phyloP scores from a whole-genome alignment of 2,113 vertebrate species.

The Dermatemys mawii region DNA sequence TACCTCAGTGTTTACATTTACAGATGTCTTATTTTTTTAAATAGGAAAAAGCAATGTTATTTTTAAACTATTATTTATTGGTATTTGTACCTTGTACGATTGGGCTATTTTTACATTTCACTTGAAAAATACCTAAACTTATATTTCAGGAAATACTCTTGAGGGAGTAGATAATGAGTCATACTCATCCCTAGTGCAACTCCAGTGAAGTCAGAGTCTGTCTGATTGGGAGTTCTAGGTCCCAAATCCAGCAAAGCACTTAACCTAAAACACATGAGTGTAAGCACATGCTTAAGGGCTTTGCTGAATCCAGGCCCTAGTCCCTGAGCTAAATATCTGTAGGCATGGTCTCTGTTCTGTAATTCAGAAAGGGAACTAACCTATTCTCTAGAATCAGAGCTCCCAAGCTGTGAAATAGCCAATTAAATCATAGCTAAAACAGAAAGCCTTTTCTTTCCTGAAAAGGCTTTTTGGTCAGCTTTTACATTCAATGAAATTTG shows the following conservation, averaged over 20 bases:
- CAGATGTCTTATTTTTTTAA: background rate
- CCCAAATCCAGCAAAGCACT: background rate
- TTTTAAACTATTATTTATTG: constrained; percentile 60
- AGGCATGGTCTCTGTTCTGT: background rate
- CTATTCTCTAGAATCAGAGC: background rate
- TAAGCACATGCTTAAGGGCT: background rate
- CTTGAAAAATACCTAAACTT: background rate
- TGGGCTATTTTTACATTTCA: background rate
- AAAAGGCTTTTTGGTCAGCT: background rate
- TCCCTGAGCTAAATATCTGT: background rate
- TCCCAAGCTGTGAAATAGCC: background rate
- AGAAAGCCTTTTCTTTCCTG: background rate
- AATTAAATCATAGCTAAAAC: background rate
- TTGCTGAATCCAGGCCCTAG: background rate
- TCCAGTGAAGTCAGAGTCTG: background rate
- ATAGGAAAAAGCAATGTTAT: background rate
- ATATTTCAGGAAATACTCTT: background rate
- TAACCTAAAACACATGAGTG: background rate
- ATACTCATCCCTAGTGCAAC: rapidly evolving
- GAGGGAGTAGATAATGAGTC: background rate
- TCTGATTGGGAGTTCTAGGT: background rate
- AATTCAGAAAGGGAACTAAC: background rate
- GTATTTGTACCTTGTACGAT: background rate
- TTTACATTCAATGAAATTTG: background rate
- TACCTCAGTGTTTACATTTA: constrained; percentile 69